Evolutionary conservation across 2,888 invertebrate genomes (phyloP).

Genomic region (Dorcus parallelipipedus): DNA sequence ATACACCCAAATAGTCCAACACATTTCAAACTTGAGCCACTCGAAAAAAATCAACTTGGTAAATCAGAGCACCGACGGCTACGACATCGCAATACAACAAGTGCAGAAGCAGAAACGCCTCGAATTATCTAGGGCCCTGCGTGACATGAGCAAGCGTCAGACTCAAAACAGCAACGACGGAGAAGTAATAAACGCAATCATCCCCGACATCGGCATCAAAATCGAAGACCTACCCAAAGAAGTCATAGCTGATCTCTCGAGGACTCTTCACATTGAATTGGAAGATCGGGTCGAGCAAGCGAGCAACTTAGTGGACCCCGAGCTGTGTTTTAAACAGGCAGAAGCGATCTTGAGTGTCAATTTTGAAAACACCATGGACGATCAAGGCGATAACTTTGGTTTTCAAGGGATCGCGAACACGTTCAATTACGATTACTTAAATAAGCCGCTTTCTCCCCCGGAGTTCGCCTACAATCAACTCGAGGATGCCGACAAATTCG

Average conservation of each 20-base stretch:
- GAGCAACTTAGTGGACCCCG: slow-evolving; percentile 20
- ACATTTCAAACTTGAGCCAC: slow-evolving; percentile 41
- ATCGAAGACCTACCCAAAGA: slow-evolving; percentile 42
- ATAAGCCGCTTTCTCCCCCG: slow-evolving; percentile 7
- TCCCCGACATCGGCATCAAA: slow-evolving; percentile 45
- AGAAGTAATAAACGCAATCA: slow-evolving; percentile 41
- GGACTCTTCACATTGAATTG: slow-evolving; percentile 27
- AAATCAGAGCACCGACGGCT: slow-evolving; percentile 34
- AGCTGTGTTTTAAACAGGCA: slow-evolving; percentile 26
- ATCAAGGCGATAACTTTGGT: neutral
- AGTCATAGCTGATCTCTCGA: slow-evolving; percentile 39
- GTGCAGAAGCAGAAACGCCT: slow-evolving; percentile 43
- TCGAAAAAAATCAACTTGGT: slow-evolving; percentile 43
- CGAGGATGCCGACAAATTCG: neutral
- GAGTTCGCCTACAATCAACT: neutral
- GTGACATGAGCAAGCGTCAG: slow-evolving; percentile 38
- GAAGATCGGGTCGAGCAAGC: neutral
- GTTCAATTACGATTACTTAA: slow-evolving; percentile 13
- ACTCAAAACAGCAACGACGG: slow-evolving; percentile 28
- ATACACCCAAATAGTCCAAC: slow-evolving; percentile 41
- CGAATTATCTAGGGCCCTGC: slow-evolving; percentile 42
- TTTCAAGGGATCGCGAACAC: neutral
- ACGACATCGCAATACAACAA: slow-evolving; percentile 41
- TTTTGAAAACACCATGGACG: slow-evolving; percentile 4
- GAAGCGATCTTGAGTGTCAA: slow-evolving; percentile 21